These are phyloP conservation scores for Scomberomorus guttatus DNA, from an alignment of 2,797 vertebrate species.

Conservation along the genomic window DNA sequence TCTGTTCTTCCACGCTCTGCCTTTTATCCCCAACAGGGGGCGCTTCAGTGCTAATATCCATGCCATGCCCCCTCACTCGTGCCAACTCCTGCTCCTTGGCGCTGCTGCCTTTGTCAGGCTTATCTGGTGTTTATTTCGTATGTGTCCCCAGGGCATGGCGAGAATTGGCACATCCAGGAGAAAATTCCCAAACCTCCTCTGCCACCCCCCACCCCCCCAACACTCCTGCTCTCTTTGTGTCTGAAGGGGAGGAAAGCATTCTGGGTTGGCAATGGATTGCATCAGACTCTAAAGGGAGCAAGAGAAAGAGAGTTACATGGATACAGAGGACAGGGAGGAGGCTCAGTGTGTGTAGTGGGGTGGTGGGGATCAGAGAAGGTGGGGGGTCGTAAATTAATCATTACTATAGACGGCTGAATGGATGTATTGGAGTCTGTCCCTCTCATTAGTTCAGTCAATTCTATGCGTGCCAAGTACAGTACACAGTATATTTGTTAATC, in stretches of 20 bases:
- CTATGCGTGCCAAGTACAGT: constrained; percentile 62
- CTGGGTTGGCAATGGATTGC: constrained; percentile 86
- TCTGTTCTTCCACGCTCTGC: constrained; percentile 48
- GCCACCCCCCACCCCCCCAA: constrained; percentile 13
- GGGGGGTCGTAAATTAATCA: constrained; percentile 84
- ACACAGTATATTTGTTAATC: constrained; percentile 65
- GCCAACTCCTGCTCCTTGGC: constrained; percentile 68
- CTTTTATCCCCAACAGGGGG: constrained; percentile 75
- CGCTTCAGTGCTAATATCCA: constrained; percentile 57
- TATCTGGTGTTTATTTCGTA: constrained; percentile 79
- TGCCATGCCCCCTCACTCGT: constrained; percentile 49
- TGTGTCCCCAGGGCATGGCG: constrained; percentile 69
- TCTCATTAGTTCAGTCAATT: constrained; percentile 76
- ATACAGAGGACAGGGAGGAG: constrained; percentile 36
- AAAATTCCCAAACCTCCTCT: constrained; percentile 61
- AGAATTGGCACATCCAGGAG: constrained; percentile 80
- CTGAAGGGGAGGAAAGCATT: constrained; percentile 79
- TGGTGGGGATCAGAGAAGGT: constrained; percentile 62
- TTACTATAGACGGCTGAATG: constrained; percentile 79
- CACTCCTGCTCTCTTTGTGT: constrained; percentile 83
- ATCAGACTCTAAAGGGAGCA: constrained; percentile 81
- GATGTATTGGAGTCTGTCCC: constrained; percentile 78
- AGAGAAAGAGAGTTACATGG: constrained; percentile 46
- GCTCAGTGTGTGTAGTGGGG: constrained; percentile 39
- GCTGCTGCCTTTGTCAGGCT: constrained; percentile 74